Conservation (phyloP, 2,888 invertebrate species). For the Lepidochrysops patricia region DNA sequence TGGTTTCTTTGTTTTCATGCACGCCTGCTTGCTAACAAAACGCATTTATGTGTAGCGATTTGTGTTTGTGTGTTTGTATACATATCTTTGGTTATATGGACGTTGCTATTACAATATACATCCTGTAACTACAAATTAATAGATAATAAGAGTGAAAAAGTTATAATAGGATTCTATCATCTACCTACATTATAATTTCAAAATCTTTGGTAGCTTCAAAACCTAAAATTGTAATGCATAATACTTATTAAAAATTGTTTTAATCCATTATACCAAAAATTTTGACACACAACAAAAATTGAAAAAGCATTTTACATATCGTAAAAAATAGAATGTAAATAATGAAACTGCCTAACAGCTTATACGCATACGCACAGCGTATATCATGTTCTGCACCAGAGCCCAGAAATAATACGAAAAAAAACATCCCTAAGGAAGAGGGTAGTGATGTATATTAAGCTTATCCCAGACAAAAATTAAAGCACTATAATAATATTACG, state of each 20-base stretch:
- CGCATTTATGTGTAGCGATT: conserved; percentile 62
- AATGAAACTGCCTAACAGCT: neutral
- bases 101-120: neutral
- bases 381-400: neutral
- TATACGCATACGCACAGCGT: conserved; percentile 1
- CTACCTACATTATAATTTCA: too few species aligned
- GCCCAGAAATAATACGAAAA: neutral
- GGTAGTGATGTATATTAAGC: neutral
- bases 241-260: neutral
- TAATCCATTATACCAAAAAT: too few species aligned
- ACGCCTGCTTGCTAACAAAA: conserved; percentile 44
- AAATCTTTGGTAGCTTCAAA: neutral
- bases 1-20: conserved; percentile 19
- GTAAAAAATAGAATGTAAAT: neutral
- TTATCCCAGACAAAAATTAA: neutral
- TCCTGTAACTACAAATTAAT: too few species aligned
- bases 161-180: neutral
- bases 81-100: neutral
- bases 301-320: too few species aligned
- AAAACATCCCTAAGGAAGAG: neutral
- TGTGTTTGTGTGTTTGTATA: conserved; percentile 62
- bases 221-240: neutral
- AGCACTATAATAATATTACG: neutral
- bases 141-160: too few species aligned
- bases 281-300: too few species aligned